phyloP scores from a whole-genome alignment of 2,797 vertebrate species.

The Rhinoraja longicauda region DNA sequence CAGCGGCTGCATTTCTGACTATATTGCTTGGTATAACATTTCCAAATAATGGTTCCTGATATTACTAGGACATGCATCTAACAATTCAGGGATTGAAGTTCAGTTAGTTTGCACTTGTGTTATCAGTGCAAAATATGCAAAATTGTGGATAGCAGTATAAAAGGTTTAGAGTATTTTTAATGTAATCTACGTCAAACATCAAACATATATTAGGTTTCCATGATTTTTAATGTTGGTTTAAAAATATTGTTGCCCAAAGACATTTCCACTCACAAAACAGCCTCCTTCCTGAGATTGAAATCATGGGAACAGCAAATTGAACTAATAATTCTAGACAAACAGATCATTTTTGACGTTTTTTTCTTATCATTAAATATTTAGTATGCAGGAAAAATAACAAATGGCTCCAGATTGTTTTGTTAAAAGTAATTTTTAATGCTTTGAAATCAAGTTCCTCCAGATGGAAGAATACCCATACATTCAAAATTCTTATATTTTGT shows the following conservation, averaged over 20 bases:
- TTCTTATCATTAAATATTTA: too few relatives aligned
- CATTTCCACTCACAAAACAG: neutral
- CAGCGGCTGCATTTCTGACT: neutral
- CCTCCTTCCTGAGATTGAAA: neutral
- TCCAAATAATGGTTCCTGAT: neutral
- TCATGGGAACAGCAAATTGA: neutral
- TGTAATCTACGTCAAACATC: neutral
- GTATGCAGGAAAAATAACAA: too few relatives aligned
- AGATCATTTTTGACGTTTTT: too few relatives aligned
- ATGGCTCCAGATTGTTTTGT: neutral
- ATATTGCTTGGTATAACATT: neutral
- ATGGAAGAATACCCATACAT: neutral
- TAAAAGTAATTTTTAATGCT: neutral
- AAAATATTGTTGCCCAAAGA: neutral
- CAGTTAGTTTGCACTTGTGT: neutral
- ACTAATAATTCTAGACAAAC: too few relatives aligned
- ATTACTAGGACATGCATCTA: neutral
- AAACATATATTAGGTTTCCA: neutral
- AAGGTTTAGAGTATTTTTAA: neutral
- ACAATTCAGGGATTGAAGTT: neutral
- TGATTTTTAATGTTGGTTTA: neutral
- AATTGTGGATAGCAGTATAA: neutral
- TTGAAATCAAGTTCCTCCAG: too few relatives aligned
- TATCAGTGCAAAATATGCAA: neutral
- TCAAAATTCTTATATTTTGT: neutral